Percentiles rank a stretch among this genome's conserved stretches.
Evolutionary conservation across 1,140 invertebrate genomes (phyloP).

Genomic region (Oryctes rhinoceros): DNA sequence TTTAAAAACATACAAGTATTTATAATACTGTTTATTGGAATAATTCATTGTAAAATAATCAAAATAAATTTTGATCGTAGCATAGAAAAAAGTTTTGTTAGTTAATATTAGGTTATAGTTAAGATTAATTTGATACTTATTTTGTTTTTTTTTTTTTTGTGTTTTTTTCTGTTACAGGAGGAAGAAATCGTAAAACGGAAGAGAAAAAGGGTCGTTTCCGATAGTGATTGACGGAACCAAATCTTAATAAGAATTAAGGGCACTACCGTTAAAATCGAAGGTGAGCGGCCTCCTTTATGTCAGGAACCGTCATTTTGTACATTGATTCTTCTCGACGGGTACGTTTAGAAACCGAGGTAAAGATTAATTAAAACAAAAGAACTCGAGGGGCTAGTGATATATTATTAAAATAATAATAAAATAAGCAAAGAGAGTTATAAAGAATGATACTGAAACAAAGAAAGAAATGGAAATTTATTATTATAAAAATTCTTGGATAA

Average conservation of each 20-base stretch:
- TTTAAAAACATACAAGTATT: too few species aligned
- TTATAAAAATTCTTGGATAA: constrained; percentile 25
- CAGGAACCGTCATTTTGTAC: constrained; percentile 21
- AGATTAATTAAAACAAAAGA: constrained; percentile 1
- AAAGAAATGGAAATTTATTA: constrained; percentile 30
- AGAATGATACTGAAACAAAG: neutral
- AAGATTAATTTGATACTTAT: constrained; percentile 1
- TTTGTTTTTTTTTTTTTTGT: constrained; percentile 6
- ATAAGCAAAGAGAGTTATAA: neutral
- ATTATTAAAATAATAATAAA: constrained; percentile 17
- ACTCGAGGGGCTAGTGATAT: constrained; percentile 42
- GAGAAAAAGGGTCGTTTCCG: constrained; percentile 86
- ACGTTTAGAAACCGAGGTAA: constrained; percentile 26
- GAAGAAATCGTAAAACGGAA: constrained; percentile 87
- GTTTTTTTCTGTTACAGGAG: constrained; percentile 66
- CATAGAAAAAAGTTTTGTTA: too few species aligned
- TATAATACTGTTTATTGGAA: too few species aligned
- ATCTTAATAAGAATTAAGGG: constrained; percentile 37
- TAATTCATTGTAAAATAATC: too few species aligned
- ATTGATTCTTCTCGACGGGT: constrained; percentile 8
- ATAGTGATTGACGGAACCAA: constrained; percentile 78
- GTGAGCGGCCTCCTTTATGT: neutral
- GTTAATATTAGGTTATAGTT: neutral
- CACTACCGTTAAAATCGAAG: neutral
- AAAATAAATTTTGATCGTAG: too few species aligned